Evolutionary conservation across 2,113 vertebrate species (phyloP).

Genomic region (Toxostoma redivivum): DNA sequence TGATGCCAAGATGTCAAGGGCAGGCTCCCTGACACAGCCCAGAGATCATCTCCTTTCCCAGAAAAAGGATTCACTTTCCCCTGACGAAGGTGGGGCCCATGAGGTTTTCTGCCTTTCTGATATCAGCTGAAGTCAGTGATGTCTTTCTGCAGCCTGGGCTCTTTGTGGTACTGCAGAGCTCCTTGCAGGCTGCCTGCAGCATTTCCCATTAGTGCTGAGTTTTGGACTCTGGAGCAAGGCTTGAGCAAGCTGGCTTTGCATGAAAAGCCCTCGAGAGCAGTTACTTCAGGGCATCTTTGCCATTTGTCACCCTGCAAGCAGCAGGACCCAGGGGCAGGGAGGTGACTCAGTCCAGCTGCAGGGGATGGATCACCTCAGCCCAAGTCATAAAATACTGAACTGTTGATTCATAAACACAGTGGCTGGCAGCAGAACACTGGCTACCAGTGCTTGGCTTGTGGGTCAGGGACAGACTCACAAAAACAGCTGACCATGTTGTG

Average conservation of each 20-base stretch:
- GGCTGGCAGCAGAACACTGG: not conserved
- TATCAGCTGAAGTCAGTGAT: not conserved
- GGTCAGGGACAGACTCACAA: not conserved
- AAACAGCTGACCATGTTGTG: not conserved
- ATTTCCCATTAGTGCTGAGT: not conserved
- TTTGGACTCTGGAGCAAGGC: not conserved
- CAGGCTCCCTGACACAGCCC: not conserved
- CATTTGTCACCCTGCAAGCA: not conserved
- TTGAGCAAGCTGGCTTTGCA: not conserved
- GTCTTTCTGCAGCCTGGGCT: not conserved
- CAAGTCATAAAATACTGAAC: not conserved
- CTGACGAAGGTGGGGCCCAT: not conserved
- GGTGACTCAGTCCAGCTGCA: not conserved
- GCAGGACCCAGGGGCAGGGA: not conserved
- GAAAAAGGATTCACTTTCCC: not conserved
- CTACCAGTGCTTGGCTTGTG: not conserved
- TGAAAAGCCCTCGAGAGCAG: not conserved
- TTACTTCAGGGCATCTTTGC: not conserved
- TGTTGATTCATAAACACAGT: not conserved
- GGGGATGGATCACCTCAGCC: not conserved
- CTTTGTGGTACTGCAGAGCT: not conserved
- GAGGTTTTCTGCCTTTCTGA: not conserved
- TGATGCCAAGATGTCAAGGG: not conserved
- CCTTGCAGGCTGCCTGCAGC: not conserved
- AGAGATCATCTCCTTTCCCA: not conserved